A percentile compares a stretch with the other conserved stretches of the same genome.
phyloP scores from a whole-genome alignment of 2,113 vertebrate genomes.

The Motacilla alba region DNA sequence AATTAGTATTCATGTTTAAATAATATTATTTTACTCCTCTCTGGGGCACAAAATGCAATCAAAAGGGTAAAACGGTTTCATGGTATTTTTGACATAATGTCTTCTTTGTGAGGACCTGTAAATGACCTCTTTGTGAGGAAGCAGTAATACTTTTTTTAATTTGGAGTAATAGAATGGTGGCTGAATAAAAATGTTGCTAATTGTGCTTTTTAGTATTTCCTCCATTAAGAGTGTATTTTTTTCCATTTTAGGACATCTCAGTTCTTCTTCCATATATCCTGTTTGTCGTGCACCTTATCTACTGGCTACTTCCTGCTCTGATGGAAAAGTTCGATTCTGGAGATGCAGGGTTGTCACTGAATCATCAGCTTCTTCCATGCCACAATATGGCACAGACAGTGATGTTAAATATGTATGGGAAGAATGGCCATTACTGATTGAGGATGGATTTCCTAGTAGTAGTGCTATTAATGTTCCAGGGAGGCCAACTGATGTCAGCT shows the following conservation, averaged over 20 bases:
- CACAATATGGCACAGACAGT: not conserved
- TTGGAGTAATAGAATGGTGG: not conserved
- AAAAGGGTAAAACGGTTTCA: not conserved
- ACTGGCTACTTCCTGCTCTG: slow-evolving; percentile 93
- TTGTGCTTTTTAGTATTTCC: not conserved
- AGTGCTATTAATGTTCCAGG: slow-evolving; percentile 85
- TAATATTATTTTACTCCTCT: not conserved
- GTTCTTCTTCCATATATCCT: slow-evolving; percentile 92
- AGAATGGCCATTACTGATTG: slow-evolving; percentile 92
- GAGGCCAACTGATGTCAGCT: slow-evolving; percentile 86
- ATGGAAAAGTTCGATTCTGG: slow-evolving; percentile 94
- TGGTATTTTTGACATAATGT: not conserved
- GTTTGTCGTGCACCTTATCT: slow-evolving; percentile 90
- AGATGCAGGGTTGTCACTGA: slow-evolving; percentile 76
- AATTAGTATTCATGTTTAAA: not conserved
- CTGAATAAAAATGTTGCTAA: not conserved
- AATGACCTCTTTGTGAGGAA: not conserved
- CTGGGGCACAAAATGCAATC: not conserved
- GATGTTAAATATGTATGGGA: slow-evolving; percentile 85
- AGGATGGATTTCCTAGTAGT: slow-evolving; percentile 81
- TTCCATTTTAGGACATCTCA: slow-evolving; percentile 86
- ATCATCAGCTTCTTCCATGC: not conserved
- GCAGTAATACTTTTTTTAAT: not conserved
- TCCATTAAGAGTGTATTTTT: not conserved
- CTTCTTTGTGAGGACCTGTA: not conserved